Evolutionary conservation across 2,113 vertebrate species (phyloP), one percentile per base, ranked within the genome.

Genomic region (Jaculus jaculus): DNA sequence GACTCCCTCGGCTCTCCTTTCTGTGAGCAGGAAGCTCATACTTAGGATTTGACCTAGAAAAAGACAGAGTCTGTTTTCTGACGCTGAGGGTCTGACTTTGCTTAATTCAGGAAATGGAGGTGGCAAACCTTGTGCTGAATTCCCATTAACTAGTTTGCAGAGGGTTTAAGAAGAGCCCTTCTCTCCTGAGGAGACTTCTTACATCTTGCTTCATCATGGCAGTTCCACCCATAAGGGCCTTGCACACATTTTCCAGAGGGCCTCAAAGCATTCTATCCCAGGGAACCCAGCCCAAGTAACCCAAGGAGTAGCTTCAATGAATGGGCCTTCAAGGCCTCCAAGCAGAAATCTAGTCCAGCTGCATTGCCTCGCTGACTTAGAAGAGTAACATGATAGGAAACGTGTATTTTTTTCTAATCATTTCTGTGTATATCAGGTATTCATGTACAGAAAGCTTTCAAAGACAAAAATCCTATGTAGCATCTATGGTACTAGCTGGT

Each of bases 221-320:
- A 42, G 83, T 54, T 82, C 24, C 1, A 0, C 32, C 73, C 77
- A 32, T 8, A 58, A 5, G 23, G 12, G 15, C 32, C 47, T 28
- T 2, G 39, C 80, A 96, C 90, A 89, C 24, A 83, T 2, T 88
- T 87, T 93, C 94, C 94, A 96, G 6, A 16, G 23, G 61, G 77
- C 47, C 84, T 68, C 89, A 88, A 15, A 87, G 30, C 8, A n/a
- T 83, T 54, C 51, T 5, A 60, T 39, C 24, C 88, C 66, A 90
- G 85, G 85, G 91, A 85, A 97, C 75, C 85, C 90, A n/a, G 95
- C 79, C 95, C n/a, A n/a, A n/a, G n/a, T n/a, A n/a, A n/a, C 89
- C 42, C 81, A 95, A 92, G 82, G 79, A 92, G 89, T 42, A 95
- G 78, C 82, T 66, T 4, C 9, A 94, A 93, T 92, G 66, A 96